phyloP scores from a whole-genome alignment of 2,888 invertebrate species.

The Andrena bucephala region DNA sequence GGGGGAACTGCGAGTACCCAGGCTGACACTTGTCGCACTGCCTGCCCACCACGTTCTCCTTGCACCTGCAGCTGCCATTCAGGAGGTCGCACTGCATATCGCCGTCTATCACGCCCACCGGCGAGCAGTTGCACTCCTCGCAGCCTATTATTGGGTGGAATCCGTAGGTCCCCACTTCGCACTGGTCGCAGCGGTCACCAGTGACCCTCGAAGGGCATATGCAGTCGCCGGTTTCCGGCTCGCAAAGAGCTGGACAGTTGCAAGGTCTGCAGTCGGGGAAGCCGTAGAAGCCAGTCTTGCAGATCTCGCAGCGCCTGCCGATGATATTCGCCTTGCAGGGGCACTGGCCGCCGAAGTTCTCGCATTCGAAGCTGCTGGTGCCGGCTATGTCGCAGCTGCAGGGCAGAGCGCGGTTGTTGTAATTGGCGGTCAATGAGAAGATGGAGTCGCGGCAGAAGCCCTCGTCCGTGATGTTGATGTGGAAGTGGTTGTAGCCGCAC shows the following conservation, averaged over 20 bases:
- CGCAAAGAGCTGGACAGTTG: constrained; percentile 94
- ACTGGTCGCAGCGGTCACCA: constrained; percentile 95
- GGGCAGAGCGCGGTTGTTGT: constrained; percentile 96
- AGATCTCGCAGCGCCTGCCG: constrained; percentile 93
- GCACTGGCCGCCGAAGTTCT: constrained; percentile 98
- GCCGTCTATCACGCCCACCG: constrained; percentile 91
- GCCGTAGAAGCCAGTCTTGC: constrained; percentile 96
- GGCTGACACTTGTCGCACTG: constrained; percentile 95
- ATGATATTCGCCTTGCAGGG: constrained; percentile 96
- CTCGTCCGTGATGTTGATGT: constrained; percentile 89
- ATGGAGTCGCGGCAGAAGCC: constrained; percentile 96
- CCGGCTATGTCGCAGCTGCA: constrained; percentile 97
- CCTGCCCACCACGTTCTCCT: constrained; percentile 94
- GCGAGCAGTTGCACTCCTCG: constrained; percentile 96
- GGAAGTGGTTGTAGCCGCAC: constrained; percentile 95
- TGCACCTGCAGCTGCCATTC: constrained; percentile 95
- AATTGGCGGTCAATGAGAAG: constrained; percentile 97
- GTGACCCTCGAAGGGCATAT: constrained; percentile 96
- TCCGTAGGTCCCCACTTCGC: constrained; percentile 95
- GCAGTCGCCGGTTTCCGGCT: constrained; percentile 92
- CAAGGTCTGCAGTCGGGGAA: constrained; percentile 97
- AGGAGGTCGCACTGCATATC: constrained; percentile 94
- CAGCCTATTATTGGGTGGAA: constrained; percentile 98
- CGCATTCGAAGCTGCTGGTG: constrained; percentile 94
- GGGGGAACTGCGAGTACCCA: constrained; percentile 95